Conservation (phyloP, 1,140 invertebrate genomes). For the Philotrypesis tridentata region DNA sequence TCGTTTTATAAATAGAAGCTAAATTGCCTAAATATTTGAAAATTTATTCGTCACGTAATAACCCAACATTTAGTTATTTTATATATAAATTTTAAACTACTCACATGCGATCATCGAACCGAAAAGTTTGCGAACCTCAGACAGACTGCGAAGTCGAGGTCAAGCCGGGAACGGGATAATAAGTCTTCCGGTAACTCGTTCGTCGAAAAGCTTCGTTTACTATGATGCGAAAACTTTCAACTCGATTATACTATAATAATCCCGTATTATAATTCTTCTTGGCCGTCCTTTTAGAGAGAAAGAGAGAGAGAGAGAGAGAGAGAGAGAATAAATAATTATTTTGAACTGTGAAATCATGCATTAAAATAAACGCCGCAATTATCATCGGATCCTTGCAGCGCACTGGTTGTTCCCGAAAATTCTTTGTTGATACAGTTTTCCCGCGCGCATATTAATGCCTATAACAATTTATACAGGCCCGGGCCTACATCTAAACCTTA, state of each 20-base stretch:
- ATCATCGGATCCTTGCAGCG: too few relatives aligned
- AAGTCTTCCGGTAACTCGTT: neutral
- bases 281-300: too few relatives aligned
- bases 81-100: neutral
- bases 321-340: neutral
- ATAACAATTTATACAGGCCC: too few relatives aligned
- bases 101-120: neutral
- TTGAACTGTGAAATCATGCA: neutral
- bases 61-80: neutral
- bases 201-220: neutral
- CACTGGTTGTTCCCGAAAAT: too few relatives aligned
- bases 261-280: neutral
- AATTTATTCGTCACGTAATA: neutral
- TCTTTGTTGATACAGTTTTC: too few relatives aligned
- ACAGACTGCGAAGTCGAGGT: neutral
- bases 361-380: neutral
- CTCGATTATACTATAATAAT: constrained; percentile 9
- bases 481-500: too few relatives aligned
- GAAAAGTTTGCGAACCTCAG: neutral
- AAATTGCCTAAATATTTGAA: neutral
- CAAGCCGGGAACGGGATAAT: neutral
- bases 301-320: too few relatives aligned
- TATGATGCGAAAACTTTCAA: neutral
- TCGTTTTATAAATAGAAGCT: too few relatives aligned
- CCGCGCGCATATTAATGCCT: too few relatives aligned